Conservation (phyloP, 2,113 vertebrate species). For the Chloroceryle aenea region DNA sequence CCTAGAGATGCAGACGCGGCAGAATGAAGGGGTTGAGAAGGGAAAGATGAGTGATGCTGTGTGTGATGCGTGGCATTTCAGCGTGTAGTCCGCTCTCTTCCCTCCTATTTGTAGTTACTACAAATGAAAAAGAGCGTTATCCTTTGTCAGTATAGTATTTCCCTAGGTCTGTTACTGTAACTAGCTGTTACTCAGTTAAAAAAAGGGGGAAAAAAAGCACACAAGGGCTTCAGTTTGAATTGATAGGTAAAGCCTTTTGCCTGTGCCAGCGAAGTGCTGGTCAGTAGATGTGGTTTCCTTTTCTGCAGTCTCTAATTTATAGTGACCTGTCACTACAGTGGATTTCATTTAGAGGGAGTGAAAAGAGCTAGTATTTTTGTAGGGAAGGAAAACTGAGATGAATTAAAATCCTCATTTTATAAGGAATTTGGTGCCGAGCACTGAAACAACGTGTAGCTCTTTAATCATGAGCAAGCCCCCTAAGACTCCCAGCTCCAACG, state of each 20-base stretch:
- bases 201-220: neutral
- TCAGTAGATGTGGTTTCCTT: neutral
- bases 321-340: neutral
- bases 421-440: neutral
- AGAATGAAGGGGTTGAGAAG: neutral
- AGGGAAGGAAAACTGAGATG: neutral
- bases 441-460: neutral
- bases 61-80: neutral
- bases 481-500: neutral
- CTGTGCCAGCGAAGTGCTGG: neutral
- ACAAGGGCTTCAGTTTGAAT: neutral
- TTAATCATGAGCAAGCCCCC: neutral
- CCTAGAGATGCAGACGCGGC: neutral
- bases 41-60: neutral
- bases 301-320: neutral
- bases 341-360: neutral
- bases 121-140: neutral
- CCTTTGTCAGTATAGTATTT: neutral
- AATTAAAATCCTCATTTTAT: neutral
- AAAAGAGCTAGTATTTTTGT: neutral
- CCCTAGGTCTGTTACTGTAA: neutral
- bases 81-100: neutral
- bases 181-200: neutral
- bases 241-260: neutral
- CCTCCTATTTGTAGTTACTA: neutral